Evolutionary conservation across 1,140 invertebrate species (phyloP).

Genomic region (Zaprionus nigranus): DNA sequence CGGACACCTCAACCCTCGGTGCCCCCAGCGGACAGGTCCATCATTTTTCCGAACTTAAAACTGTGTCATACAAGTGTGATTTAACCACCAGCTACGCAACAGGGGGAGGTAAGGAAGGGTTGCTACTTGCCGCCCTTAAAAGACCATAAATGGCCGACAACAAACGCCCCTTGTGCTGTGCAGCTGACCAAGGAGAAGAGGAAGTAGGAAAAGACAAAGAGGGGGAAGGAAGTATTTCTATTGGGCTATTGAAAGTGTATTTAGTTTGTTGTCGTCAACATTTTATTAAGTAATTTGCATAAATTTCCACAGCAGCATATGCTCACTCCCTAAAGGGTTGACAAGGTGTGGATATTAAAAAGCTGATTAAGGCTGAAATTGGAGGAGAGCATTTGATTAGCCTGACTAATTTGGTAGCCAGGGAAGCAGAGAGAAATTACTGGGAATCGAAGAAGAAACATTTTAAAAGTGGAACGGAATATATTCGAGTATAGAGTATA

Average conservation of each 20-base stretch:
- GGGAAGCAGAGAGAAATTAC: not conserved
- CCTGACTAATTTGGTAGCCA: not conserved
- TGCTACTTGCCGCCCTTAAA: constrained; percentile 44
- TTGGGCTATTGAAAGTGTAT: constrained; percentile 79
- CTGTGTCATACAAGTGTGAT: constrained; percentile 59
- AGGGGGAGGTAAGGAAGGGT: constrained; percentile 62
- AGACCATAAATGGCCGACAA: constrained; percentile 71
- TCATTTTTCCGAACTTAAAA: constrained; percentile 49
- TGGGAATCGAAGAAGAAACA: not conserved
- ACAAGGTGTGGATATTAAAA: constrained; percentile 47
- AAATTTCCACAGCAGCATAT: constrained; percentile 69
- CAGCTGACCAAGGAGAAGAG: constrained; percentile 5
- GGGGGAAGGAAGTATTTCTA: constrained; percentile 33
- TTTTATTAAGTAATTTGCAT: constrained; percentile 82
- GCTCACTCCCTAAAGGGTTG: constrained; percentile 30
- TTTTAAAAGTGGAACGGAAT: too few relatives aligned
- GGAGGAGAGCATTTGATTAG: not conserved
- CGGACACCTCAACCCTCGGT: not conserved
- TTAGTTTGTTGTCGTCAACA: constrained; percentile 74
- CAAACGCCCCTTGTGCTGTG: constrained; percentile 52
- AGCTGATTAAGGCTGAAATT: constrained; percentile 26
- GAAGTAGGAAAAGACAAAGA: not conserved
- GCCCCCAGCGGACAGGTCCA: constrained; percentile 51
- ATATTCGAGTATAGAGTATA: too few relatives aligned
- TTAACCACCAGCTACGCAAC: constrained; percentile 32